Base-by-base conservation (phyloP, 2,797 vertebrate species). In the Lepilemur septentrionalis region DNA sequence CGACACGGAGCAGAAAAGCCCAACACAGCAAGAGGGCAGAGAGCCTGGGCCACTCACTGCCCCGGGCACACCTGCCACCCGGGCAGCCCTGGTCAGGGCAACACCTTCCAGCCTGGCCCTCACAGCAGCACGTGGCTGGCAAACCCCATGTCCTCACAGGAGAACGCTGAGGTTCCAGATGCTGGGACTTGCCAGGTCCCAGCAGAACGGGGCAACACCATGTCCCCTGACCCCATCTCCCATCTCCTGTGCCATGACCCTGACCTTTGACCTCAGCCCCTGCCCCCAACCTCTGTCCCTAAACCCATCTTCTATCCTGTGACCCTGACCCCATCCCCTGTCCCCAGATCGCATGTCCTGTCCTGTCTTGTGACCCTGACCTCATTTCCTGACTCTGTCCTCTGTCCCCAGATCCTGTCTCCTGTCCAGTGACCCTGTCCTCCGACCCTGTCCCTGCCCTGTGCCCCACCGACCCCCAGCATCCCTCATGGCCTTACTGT, bases 1-100 rank as follows among this genome's bases (percentile, higher is more conserved):
- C 35, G 0, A 10, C 43, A 0, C 22, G 0, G 0, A 18, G 23
- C 13, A 0, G 35, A 23, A 38, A 57, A 75, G 22, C 57, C 4
- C 59, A 0, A 2, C 2, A 1, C 0, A 0, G n/a, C 4, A 0
- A 2, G 12, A 41, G 55, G 55, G 17, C 46, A 11, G 41, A 25
- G 11, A 25, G 11, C n/a, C 52, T 0, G 28, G 6, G 4, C 9
- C 11, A 7, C 28, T 23, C 63, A n/a, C 43, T 11, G 28, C 57
- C 23, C 9, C 2, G n/a, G 3, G 14, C 46, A 12, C 20, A 0
- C 10, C 43, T 4, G 2, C 15, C 1, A 2, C 25, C 79, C 43
- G 0, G 35, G 2, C 7, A 0, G 22, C 46, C 28, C 25, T 5
- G 43, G 23, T 5, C 67, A 8, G 63, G 2, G 7, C 6, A 69